phyloP scores from a whole-genome alignment of 2,888 invertebrate species.

The Parochlus steinenii region DNA sequence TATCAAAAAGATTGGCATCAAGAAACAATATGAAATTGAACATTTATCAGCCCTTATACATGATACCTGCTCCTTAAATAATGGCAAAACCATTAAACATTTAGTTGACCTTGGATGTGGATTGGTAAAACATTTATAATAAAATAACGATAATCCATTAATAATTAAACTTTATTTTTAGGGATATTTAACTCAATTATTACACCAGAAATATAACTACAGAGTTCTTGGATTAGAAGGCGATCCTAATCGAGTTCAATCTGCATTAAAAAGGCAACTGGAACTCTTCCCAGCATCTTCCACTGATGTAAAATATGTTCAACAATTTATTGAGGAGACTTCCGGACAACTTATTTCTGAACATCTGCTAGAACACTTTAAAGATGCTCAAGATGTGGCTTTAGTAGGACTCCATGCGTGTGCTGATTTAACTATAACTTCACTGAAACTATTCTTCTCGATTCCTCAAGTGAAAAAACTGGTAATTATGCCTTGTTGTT shows the following conservation, averaged over 20 bases:
- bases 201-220: conserved; percentile 38
- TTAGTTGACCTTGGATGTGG: conserved; percentile 64
- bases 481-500: conserved; percentile 62
- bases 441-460: conserved; percentile 45
- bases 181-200: conserved; percentile 57
- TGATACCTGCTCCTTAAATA: conserved; percentile 31
- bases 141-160: conserved; percentile 6
- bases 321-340: conserved; percentile 36
- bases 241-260: conserved; percentile 35
- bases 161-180: conserved; percentile 26
- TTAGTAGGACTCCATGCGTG: conserved; percentile 60
- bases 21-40: conserved; percentile 56
- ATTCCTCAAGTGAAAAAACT: conserved; percentile 38
- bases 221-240: conserved; percentile 53
- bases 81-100: conserved; percentile 31
- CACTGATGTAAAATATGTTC: conserved; percentile 37
- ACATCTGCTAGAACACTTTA: conserved; percentile 29
- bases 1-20: conserved; percentile 33
- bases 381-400: conserved; percentile 18
- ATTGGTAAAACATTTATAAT: conserved; percentile 41
- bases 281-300: conserved; percentile 36
- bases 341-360: conserved; percentile 32
- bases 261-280: conserved; percentile 39
- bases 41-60: conserved; percentile 36
- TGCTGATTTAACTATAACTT: conserved; percentile 53